Base-by-base conservation (phyloP, 2,888 invertebrate genomes). In the Coleophora deauratella region DNA sequence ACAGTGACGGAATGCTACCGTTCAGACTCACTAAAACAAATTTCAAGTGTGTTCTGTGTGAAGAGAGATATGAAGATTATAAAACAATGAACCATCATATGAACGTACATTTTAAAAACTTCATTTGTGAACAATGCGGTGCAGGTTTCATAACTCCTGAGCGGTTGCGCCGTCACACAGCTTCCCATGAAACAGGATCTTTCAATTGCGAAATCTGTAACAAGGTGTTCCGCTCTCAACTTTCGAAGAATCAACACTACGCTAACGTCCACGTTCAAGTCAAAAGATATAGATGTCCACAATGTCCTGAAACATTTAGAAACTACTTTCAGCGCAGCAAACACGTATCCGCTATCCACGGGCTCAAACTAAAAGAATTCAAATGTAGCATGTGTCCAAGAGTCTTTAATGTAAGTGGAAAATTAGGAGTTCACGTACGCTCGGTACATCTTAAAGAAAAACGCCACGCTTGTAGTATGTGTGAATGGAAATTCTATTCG, bases 401-500 rank as follows among this genome's bases (percentile, higher is more conserved):
- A 59, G 73, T 81, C 0, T 85, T 82, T 36, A 71, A 66, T 0
- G 44, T 69, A 1, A 81, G 80, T 38, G 82, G 82, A 0, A 80
- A 81, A 43, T 53, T 81, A 3, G 72, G 75, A 0, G 70, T 72
- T 0, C 85, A 85, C 38, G 53, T 79, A 0, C 58, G 66, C 7
- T 68, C 74, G 0, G 74, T 86, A 0, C 88, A 88, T 57, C 66
- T 87, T 12, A 86, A 84, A 43, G 50, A 74, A 38, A 85, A 82
- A 43, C 49, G 85, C 3, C 77, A 78, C 33, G 59, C 76, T 0
- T 88, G 88, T 40, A 69, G 77, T 9, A 59, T 84, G 0, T 88
- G 88, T 35, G 87, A 87, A 9, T 87, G 87, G 72, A 79, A 81
- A 40, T 88, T 88, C 51, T 87, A 86, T 47, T 85, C 87, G 0